Evolutionary conservation across 2,113 vertebrate genomes (phyloP).

Genomic region (Progne subis): DNA sequence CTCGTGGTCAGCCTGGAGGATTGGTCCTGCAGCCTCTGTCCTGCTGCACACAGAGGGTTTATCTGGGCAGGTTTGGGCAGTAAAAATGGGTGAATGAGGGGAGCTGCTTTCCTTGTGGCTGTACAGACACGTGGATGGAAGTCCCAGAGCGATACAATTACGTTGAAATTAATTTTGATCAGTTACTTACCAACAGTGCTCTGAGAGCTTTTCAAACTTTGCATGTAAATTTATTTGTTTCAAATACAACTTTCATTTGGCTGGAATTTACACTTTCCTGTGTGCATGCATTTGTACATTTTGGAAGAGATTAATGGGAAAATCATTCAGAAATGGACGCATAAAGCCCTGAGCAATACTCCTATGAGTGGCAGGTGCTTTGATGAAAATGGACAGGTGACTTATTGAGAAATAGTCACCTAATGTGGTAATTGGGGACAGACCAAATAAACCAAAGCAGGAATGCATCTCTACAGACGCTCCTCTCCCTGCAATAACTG

Average conservation of each 20-base stretch:
- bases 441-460: not conserved
- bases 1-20: not conserved
- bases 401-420: not conserved
- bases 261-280: not conserved
- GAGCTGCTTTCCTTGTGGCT: not conserved
- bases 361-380: not conserved
- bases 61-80: not conserved
- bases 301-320: not conserved
- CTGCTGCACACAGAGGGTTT: not conserved
- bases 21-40: not conserved
- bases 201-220: not conserved
- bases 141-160: not conserved
- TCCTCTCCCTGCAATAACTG: not conserved
- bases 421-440: not conserved
- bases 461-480: not conserved
- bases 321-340: not conserved
- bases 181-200: not conserved
- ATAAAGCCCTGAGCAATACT: not conserved
- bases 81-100: not conserved
- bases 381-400: not conserved
- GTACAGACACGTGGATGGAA: not conserved
- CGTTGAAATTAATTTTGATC: not conserved
- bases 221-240: not conserved
- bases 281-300: not conserved
- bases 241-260: not conserved